A percentile compares a stretch with the other conserved stretches of the same genome.
Conservation (phyloP, 2,797 vertebrate species). For the Pangasius macronema region DNA sequence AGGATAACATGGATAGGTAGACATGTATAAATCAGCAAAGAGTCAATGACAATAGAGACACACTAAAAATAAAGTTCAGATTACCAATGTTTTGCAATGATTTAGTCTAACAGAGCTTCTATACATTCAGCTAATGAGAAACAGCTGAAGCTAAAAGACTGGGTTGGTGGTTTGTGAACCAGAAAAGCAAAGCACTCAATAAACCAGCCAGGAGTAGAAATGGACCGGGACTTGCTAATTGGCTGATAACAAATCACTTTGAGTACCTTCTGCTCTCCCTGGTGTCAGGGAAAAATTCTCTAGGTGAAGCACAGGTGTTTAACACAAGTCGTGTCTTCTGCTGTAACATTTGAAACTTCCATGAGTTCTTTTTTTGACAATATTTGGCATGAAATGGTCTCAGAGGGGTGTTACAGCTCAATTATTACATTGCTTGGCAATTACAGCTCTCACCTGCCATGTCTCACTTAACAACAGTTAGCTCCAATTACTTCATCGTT, state of each 20-base stretch:
- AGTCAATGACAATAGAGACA: neutral
- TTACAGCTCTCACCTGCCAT: conserved; percentile 55
- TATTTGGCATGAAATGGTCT: conserved; percentile 43
- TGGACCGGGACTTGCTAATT: conserved; percentile 11
- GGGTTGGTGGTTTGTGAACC: conserved; percentile 11
- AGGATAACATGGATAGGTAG: neutral
- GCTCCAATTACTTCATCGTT: conserved; percentile 47
- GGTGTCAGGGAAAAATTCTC: conserved; percentile 14
- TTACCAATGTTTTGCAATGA: neutral
- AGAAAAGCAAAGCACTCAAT: neutral
- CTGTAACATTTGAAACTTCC: conserved; percentile 31
- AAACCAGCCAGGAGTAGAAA: neutral
- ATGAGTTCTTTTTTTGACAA: conserved; percentile 14
- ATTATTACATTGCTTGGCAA: conserved; percentile 49
- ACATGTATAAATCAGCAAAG: neutral
- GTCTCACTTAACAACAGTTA: conserved; percentile 46
- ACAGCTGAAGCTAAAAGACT: neutral
- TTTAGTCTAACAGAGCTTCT: neutral
- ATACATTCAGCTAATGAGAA: neutral
- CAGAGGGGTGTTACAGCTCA: conserved; percentile 44
- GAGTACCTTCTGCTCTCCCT: conserved; percentile 13
- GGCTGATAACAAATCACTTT: conserved; percentile 22
- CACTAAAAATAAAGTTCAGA: neutral
- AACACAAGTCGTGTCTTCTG: conserved; percentile 14
- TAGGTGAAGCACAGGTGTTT: conserved; percentile 41